Percentiles rank a stretch among this genome's conserved stretches.
These are phyloP conservation scores for Chrysomallon squamiferum DNA, from an alignment of 1,140 invertebrate species.

Conservation along the genomic window DNA sequence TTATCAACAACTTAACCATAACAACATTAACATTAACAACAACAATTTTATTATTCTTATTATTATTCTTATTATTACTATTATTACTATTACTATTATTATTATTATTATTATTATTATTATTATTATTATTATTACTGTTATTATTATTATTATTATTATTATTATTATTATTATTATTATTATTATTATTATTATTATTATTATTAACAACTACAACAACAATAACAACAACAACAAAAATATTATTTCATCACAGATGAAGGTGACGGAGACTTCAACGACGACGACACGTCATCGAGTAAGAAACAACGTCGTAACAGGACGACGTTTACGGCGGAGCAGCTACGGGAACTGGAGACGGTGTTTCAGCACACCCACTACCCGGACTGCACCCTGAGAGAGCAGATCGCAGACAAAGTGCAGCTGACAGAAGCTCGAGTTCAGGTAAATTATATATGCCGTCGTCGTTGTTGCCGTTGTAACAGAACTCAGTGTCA, in stretches of 20 bases:
- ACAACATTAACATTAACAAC: neutral
- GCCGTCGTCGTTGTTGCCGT: no score
- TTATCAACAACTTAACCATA: neutral
- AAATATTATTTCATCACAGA: neutral
- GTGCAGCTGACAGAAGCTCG: conserved; percentile 91
- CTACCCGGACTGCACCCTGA: conserved; percentile 92
- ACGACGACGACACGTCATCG: conserved; percentile 26
- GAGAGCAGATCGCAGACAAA: conserved; percentile 88
- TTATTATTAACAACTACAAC: neutral
- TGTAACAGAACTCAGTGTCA: no score
- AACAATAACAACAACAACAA: neutral
- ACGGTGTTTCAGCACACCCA: conserved; percentile 96
- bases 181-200: conserved; percentile 1
- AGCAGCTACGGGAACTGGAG: conserved; percentile 92
- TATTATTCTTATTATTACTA: neutral
- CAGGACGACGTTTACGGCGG: conserved; percentile 91
- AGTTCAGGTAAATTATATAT: conserved; percentile 91
- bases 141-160: neutral
- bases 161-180: neutral
- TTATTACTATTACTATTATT: neutral
- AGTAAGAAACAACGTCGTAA: conserved; percentile 73
- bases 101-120: neutral
- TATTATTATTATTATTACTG: neutral
- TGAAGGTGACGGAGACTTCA: conserved; percentile 16
- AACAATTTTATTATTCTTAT: neutral